phyloP scores from a whole-genome alignment of 2,797 vertebrate species.

The Peromyscus eremicus region DNA sequence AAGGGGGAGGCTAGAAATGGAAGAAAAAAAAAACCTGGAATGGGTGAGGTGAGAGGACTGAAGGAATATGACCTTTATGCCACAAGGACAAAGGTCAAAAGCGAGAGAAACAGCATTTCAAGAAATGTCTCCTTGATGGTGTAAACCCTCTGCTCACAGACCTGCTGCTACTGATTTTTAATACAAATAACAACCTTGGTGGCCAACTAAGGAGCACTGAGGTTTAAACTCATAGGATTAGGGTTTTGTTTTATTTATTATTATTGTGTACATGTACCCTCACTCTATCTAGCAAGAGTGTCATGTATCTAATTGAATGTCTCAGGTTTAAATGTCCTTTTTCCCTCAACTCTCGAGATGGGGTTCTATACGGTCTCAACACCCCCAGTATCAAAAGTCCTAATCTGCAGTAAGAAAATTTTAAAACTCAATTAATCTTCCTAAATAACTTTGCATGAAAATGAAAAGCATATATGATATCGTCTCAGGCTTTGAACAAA shows the following conservation, averaged over 20 bases:
- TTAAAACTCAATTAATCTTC: neutral
- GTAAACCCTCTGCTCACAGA: neutral
- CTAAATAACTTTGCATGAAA: neutral
- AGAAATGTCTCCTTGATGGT: neutral
- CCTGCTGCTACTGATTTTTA: neutral
- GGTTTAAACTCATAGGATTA: neutral
- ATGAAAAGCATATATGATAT: neutral
- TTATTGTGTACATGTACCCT: neutral
- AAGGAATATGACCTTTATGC: neutral
- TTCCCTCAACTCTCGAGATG: neutral
- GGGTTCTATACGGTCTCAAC: neutral
- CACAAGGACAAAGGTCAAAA: constrained; percentile 40
- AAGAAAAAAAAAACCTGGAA: too few relatives aligned
- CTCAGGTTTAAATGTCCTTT: neutral
- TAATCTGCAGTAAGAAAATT: neutral
- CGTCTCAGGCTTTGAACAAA: neutral
- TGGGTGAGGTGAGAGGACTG: too few relatives aligned
- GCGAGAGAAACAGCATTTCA: neutral
- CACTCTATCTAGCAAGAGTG: neutral
- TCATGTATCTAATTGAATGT: neutral
- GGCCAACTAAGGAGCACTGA: neutral
- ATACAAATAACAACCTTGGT: neutral
- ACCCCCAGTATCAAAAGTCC: neutral
- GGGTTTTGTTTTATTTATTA: neutral
- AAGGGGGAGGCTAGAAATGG: neutral